Conservation (phyloP, 1,140 invertebrate genomes). For the Galendromus occidentalis region DNA sequence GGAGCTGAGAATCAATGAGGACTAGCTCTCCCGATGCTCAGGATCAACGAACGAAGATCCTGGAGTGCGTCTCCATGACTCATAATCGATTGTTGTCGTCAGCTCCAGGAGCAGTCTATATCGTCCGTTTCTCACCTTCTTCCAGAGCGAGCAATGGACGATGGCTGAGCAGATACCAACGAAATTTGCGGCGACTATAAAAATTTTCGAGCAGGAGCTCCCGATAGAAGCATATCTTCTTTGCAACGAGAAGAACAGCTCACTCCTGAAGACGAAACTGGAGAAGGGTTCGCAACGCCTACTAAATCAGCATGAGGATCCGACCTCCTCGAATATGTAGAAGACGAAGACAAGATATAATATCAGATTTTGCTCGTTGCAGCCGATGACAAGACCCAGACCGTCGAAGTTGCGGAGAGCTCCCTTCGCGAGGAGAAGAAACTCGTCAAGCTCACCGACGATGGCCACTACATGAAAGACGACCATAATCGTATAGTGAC, state of each 20-base stretch:
- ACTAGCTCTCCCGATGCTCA: no score
- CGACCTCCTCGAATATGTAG: no score
- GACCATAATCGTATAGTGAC: not conserved
- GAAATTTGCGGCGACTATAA: not conserved
- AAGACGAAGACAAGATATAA: not conserved
- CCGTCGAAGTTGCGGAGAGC: not conserved
- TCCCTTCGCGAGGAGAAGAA: not conserved
- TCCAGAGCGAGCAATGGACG: conserved; percentile 1
- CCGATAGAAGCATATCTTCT: not conserved
- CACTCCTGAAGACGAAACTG: not conserved
- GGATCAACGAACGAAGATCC: no score
- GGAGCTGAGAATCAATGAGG: no score
- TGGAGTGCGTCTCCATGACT: no score
- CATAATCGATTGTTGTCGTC: no score
- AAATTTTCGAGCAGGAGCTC: not conserved
- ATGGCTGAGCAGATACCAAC: not conserved
- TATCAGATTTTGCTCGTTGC: not conserved
- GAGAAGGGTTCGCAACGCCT: no score
- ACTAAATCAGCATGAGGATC: no score
- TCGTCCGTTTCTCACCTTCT: not conserved
- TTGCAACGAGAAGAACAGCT: not conserved
- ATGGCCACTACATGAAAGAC: not conserved
- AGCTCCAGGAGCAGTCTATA: not conserved
- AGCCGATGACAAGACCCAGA: no score
- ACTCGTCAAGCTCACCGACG: not conserved